Evolutionary conservation across 2,888 invertebrate species (phyloP), one percentile per base, ranked within the genome.

Genomic region (Scaptomyza cyrtandrae): DNA sequence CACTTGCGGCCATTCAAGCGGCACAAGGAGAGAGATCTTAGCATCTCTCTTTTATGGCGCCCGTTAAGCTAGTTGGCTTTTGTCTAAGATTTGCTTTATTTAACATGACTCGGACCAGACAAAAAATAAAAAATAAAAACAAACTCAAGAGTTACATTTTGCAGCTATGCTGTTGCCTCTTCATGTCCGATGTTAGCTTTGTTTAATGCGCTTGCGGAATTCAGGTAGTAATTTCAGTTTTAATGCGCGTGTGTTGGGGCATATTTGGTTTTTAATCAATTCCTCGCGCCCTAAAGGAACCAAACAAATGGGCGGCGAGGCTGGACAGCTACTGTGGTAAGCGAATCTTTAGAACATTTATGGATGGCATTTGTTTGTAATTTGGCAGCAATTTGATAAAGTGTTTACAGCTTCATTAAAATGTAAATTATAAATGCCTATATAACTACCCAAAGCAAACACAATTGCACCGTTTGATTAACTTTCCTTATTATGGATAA

Each of bases 181-280:
- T n/a, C 53, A 55, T 58, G 65, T 63, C 60, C 72, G 53, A 46
- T 54, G 46, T n/a, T n/a, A n/a, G 62, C 71, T 64, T 82, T 83
- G 80, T 83, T 77, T 72, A 45, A 70, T 75, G 72, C 58, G 19
- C 58, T 64, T 86, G 85, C 85, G 85, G 89, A 86, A 88, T 74
- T 86, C 87, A 86, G 85, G 89, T 86, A 86, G 85, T 86, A 86
- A 86, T 88, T 84, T 88, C 66, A 69, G 69, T 64, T 77, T 80
- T 76, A 88, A 85, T 78, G 83, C 57, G 19, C 58, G 56, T 78
- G 69, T 70, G 74, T 60, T 66, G 52, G 71, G 71, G 65, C 64
- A 79, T 74, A 74, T 71, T 74, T 77, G 44, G 69, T 59, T 48
- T 62, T 65, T 76, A 78, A 80, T 88, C 73, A 83, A 83, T 76